Base-by-base conservation (phyloP, 2,113 vertebrate species). In the Oncorhynchus masou region DNA sequence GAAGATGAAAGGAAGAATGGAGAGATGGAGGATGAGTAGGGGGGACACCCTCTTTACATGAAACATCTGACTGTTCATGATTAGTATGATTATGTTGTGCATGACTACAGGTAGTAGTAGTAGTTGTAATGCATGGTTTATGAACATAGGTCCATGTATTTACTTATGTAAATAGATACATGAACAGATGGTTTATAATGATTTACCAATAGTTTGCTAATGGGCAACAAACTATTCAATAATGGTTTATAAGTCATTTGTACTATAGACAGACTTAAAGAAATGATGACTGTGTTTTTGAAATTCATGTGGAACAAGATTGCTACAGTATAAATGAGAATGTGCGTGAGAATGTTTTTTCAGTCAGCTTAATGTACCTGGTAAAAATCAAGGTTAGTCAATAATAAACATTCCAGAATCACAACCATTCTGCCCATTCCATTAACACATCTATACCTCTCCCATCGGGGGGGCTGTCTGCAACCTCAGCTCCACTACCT, bases 11-110 rank as follows among this genome's bases (percentile, higher is more conserved):
- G 16, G 19, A 57, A 29, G 70, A 57, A 15, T 5, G 24, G 73
- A 71, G 45, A 76, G 76, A 81, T 78, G 77, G 72, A 71, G 74
- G 25, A 84, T 70, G 70, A 80, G 74, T 83, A 80, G 64, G 74
- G 74, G 75, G 62, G 75, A 65, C 51, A 79, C 66, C 77, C 31
- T 29, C 16, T 34, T 39, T 31, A 15, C 19, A 34, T 31, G 20
- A 31, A 68, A 39, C 67, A 68, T n/a, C 29, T 16, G 15, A 39
- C 3, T 34, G 29, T 19, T 68, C 16, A 54, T 68, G 67, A 68
- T 31, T 39, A 29, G 2, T 45, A 20, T 62, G 20, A 24, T 62
- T 68, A 39, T 20, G 66, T 68, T 29, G 11, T 34, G 12, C 29
- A 34, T 39, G 67, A 68, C 3, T 54, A 45, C 51, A 54, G 15